phyloP scores from a whole-genome alignment of 1,140 invertebrate genomes.

The Globodera ellingtonae region DNA sequence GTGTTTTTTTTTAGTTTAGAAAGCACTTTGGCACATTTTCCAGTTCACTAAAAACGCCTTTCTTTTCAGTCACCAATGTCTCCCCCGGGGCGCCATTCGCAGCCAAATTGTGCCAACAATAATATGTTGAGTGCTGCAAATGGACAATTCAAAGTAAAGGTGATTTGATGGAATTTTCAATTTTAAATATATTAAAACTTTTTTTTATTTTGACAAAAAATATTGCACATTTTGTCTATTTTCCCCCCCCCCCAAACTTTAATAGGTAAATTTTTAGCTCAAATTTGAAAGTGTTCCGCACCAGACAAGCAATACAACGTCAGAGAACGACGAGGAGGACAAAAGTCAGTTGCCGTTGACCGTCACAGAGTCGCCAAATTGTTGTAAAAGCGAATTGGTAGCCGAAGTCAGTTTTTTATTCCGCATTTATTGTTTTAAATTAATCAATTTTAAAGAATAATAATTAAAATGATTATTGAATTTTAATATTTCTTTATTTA shows the following conservation, averaged over 20 bases:
- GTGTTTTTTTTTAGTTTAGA: too few relatives aligned
- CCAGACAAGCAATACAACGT: neutral
- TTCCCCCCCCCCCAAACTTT: neutral
- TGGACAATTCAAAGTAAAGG: constrained; percentile 1
- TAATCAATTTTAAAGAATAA: too few relatives aligned
- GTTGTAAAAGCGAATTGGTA: constrained; percentile 7
- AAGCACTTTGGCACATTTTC: too few relatives aligned
- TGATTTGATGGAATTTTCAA: neutral
- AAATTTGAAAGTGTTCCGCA: constrained; percentile 22
- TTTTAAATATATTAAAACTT: neutral
- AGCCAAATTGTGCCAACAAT: neutral
- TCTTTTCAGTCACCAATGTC: constrained; percentile 1
- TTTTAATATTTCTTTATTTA: constrained; percentile 16
- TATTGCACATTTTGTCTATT: neutral
- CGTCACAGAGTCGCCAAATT: neutral
- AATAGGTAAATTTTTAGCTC: neutral
- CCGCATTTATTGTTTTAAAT: too few relatives aligned
- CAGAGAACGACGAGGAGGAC: constrained; percentile 7
- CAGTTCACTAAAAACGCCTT: too few relatives aligned
- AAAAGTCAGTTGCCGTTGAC: constrained; percentile 12
- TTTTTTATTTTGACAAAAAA: neutral
- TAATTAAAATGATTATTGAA: too few relatives aligned
- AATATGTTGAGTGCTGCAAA: neutral
- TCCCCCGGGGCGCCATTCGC: neutral
- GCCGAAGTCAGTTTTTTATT: constrained; percentile 9